Base-by-base conservation (phyloP, 1,140 invertebrate species). In the Choristoneura fumiferana region DNA sequence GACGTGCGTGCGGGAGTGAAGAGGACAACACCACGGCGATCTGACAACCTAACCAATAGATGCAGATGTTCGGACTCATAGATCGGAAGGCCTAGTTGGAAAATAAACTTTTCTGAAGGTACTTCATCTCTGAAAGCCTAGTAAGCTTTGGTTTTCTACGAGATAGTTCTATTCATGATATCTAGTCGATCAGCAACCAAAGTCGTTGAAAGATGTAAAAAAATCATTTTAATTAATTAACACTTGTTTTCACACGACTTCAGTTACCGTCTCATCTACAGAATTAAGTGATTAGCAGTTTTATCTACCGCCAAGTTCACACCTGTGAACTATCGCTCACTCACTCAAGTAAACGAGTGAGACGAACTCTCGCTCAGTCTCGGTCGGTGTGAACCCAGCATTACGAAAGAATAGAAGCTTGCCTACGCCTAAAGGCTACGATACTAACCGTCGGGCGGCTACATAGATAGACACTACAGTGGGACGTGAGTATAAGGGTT, bases 401-500 rank as follows among this genome's bases (percentile, higher is more conserved):
- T 29, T 29, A 29, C 6, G 22, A 29, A 6, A 29, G 22, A 29
- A 29, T 29, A 29, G 22, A 29, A 29, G 22, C 6, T 29, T 6
- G 22, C 37, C 37, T n/a, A 39, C 37, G 13, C 13, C 8, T 29
- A 39, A 57, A 18, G 37, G 43, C 43, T 17, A 49, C 10, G 18
- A 29, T 39, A 9, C 36, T 54, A 54, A 54, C 8, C 36, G 10
- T 33, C 2, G 34, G 33, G 34, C 14, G 13, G 14, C 53, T 36
- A 22, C 5, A 39, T 72, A 75, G 63, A 39, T 72, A 75, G 63
- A 71, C 39, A 71, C 81, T 87, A 87, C 73, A 65, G 77, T 75
- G 78, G 84, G 84, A 87, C 84, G 84, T 87, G 84, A 85, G 81
- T 80, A 73, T 76, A 85, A 87, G 84, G 84, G 84, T 73, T 69